phyloP scores from a whole-genome alignment of 2,797 vertebrate species.

The Pipistrellus nathusii region DNA sequence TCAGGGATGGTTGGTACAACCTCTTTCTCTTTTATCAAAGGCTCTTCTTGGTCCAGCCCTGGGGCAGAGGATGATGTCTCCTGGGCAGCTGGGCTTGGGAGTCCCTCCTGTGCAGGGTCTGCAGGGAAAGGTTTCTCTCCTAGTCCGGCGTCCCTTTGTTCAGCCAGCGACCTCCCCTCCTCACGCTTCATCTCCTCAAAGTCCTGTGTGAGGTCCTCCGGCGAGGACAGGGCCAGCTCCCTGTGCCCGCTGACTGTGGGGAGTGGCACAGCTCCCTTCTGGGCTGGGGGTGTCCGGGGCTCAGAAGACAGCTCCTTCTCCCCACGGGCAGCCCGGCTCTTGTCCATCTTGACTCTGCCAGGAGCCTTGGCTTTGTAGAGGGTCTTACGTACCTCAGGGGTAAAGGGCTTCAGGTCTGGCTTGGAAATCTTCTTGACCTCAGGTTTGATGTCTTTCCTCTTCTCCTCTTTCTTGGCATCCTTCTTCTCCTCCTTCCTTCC shows the following conservation, averaged over 20 bases:
- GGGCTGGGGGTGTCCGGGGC: conserved; percentile 79
- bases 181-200: conserved; percentile 95
- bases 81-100: not conserved
- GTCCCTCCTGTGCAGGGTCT: conserved; percentile 7
- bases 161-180: conserved; percentile 82
- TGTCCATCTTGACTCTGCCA: conserved; percentile 93
- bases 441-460: conserved; percentile 94
- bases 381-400: conserved; percentile 97
- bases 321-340: conserved; percentile 88
- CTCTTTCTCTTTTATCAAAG: conserved; percentile 77
- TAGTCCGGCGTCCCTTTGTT: conserved; percentile 61
- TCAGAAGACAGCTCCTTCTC: conserved; percentile 88
- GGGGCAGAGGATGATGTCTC: conserved; percentile 28
- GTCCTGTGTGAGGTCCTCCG: conserved; percentile 98
- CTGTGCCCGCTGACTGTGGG: conserved; percentile 83
- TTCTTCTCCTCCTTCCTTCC: conserved; percentile 95
- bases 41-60: conserved; percentile 42
- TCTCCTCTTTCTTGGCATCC: conserved; percentile 95
- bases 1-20: conserved; percentile 73
- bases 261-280: conserved; percentile 75
- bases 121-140: conserved; percentile 65
- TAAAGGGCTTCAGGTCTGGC: conserved; percentile 97
- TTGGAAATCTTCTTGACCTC: conserved; percentile 95
- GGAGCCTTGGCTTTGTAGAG: conserved; percentile 96
- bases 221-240: conserved; percentile 93